A percentile compares a stretch with the other conserved stretches of the same genome.
phyloP scores from a whole-genome alignment of 2,797 vertebrate species.

The Helostoma temminkii region DNA sequence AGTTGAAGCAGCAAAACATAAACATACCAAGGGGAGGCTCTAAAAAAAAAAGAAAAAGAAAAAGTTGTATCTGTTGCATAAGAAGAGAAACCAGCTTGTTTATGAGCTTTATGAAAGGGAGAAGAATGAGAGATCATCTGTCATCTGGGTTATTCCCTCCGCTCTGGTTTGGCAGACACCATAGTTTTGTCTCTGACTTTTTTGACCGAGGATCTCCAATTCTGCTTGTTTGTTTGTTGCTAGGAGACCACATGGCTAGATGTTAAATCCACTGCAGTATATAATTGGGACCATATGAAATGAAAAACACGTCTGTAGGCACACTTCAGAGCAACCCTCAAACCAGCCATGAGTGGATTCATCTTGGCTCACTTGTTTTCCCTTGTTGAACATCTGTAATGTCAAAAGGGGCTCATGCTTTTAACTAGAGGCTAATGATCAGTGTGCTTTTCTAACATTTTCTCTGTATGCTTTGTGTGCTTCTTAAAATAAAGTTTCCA shows the following conservation, averaged over 20 bases:
- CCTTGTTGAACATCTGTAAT: conserved; percentile 27
- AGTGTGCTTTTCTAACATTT: conserved; percentile 8
- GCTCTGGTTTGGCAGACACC: conserved; percentile 61
- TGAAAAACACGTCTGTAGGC: conserved; percentile 69
- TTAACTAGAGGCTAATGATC: conserved; percentile 19
- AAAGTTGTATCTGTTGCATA: conserved; percentile 20
- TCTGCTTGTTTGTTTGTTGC: conserved; percentile 80
- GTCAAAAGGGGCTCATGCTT: conserved; percentile 26
- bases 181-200: conserved; percentile 50
- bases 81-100: conserved; percentile 65
- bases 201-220: conserved; percentile 47
- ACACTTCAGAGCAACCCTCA: conserved; percentile 52
- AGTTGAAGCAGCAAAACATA: conserved; percentile 17
- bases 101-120: conserved; percentile 54
- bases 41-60: conserved; percentile 18
- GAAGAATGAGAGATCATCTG: conserved; percentile 66
- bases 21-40: conserved; percentile 37
- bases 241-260: conserved; percentile 66
- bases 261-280: conserved; percentile 67
- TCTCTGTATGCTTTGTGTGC: conserved; percentile 4
- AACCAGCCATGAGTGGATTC: conserved; percentile 47
- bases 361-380: conserved; percentile 50
- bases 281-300: conserved; percentile 81
- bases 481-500: conserved; percentile 18
- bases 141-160: conserved; percentile 66